Conservation (phyloP, 2,888 invertebrate genomes). For the Chaetoderma sp. region DNA sequence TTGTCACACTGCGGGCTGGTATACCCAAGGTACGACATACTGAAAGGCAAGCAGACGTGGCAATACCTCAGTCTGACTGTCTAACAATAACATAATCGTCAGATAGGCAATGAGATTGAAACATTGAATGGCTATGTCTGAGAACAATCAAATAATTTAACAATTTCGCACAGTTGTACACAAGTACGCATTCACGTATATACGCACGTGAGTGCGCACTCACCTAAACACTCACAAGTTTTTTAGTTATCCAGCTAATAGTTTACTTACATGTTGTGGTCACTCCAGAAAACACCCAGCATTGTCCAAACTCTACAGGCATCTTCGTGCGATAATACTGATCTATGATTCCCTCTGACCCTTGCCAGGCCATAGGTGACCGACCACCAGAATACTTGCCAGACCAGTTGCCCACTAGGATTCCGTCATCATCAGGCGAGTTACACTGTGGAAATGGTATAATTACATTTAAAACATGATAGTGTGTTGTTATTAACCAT, state of each 20-base stretch:
- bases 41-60: constrained; percentile 35
- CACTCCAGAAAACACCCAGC: constrained; percentile 46
- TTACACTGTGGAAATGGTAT: constrained; percentile 36
- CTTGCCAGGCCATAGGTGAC: constrained; percentile 48
- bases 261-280: constrained; percentile 39
- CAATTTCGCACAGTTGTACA: too few species aligned
- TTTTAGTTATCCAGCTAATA: not conserved
- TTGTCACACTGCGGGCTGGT: constrained; percentile 57
- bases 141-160: too few species aligned
- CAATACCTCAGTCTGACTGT: too few species aligned
- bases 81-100: too few species aligned
- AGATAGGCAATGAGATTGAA: too few species aligned
- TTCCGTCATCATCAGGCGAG: constrained; percentile 45
- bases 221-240: too few species aligned
- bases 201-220: too few species aligned
- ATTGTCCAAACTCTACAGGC: constrained; percentile 44
- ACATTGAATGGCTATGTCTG: too few species aligned
- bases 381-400: constrained; percentile 46
- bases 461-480: too few species aligned
- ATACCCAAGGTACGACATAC: constrained; percentile 60
- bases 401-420: constrained; percentile 58
- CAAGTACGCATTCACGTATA: too few species aligned
- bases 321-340: constrained; percentile 46
- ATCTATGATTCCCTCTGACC: constrained; percentile 55
- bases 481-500: too few species aligned